Evolutionary conservation across 64 coral and sea anemone species (phyloP).

Genomic region (Stylophora pistillata): DNA sequence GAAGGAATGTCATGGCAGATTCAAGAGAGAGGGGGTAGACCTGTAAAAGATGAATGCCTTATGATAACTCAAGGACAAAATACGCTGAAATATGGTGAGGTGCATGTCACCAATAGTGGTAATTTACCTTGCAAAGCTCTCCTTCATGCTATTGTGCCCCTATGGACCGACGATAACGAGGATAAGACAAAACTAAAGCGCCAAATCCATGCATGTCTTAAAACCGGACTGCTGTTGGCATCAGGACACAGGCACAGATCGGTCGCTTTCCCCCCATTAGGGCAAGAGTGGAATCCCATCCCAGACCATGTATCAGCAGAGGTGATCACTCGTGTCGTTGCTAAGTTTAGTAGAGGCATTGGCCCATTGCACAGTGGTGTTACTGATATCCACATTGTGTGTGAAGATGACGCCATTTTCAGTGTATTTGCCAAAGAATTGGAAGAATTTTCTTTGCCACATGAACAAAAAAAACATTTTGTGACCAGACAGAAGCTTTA

Average conservation of each 20-base stretch:
- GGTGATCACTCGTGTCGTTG: slow-evolving; percentile 3
- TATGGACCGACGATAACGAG: background rate
- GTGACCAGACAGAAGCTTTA: background rate
- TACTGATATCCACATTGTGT: slow-evolving; percentile 3
- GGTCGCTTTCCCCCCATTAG: slow-evolving; percentile 4
- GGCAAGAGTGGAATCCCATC: slow-evolving; percentile 14
- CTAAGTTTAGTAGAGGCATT: background rate
- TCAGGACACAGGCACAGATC: slow-evolving; percentile 22
- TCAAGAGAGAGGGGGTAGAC: background rate
- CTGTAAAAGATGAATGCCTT: background rate
- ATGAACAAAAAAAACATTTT: background rate
- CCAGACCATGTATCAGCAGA: slow-evolving; percentile 4
- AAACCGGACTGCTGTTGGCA: background rate
- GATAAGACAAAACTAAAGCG: background rate
- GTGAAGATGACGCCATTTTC: background rate
- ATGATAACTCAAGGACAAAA: background rate
- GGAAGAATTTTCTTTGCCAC: background rate
- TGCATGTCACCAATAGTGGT: background rate
- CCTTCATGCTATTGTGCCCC: slow-evolving; percentile 10
- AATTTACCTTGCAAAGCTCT: background rate
- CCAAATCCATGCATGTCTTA: background rate
- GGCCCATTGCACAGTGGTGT: slow-evolving; percentile 18
- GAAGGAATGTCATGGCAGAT: background rate
- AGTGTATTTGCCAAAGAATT: background rate
- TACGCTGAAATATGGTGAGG: background rate